Evolutionary conservation across 2,888 invertebrate genomes (phyloP).

Genomic region (Malacosoma neustria): DNA sequence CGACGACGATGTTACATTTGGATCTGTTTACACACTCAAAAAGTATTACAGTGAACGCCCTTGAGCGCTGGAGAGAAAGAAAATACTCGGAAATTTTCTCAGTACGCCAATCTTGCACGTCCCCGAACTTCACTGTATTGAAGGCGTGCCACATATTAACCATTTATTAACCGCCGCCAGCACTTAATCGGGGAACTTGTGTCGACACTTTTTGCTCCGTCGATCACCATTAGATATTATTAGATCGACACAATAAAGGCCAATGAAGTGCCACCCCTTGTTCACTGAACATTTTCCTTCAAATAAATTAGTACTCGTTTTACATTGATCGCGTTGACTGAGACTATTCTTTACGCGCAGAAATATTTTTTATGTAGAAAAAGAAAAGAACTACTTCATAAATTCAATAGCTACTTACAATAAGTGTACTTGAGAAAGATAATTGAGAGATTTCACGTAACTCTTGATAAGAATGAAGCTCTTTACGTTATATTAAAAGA

Average conservation of each 20-base stretch:
- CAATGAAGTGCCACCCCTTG: slow-evolving; percentile 5
- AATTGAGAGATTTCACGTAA: too few species aligned
- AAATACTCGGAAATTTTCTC: background rate
- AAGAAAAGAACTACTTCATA: too few species aligned
- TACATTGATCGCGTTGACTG: background rate
- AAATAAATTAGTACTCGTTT: background rate
- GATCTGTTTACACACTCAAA: too few species aligned
- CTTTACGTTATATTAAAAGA: too few species aligned
- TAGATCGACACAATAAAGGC: slow-evolving; percentile 20
- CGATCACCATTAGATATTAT: slow-evolving; percentile 41
- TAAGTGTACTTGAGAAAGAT: too few species aligned
- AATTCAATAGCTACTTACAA: too few species aligned
- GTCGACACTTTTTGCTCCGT: slow-evolving; percentile 33
- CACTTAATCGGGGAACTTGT: slow-evolving; percentile 37
- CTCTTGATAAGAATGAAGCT: too few species aligned
- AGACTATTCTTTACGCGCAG: too few species aligned
- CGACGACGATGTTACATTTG: too few species aligned
- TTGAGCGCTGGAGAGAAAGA: too few species aligned
- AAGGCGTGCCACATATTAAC: slow-evolving; percentile 14
- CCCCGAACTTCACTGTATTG: background rate
- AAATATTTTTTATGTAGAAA: too few species aligned
- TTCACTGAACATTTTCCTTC: background rate
- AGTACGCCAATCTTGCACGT: background rate
- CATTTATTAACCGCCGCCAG: slow-evolving; percentile 21
- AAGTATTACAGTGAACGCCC: too few species aligned